These are phyloP conservation scores for Synanthedon andrenaeformis DNA, from an alignment of 2,888 invertebrate species.

Conservation along the genomic window DNA sequence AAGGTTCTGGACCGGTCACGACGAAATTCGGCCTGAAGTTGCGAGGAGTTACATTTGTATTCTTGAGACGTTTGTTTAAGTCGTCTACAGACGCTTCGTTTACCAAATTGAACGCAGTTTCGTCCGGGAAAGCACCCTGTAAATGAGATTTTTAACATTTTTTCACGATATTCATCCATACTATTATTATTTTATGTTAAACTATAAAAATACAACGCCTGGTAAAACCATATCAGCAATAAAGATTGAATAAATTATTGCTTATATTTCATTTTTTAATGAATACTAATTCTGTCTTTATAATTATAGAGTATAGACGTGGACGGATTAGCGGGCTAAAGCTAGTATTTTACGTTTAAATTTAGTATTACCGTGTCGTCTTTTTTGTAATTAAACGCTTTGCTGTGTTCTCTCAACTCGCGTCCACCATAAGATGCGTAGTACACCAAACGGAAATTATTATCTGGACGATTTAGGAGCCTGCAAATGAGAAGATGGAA, in stretches of 20 bases:
- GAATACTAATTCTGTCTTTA: too few relatives aligned
- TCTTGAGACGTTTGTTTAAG: conserved; percentile 70
- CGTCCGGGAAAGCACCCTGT: conserved; percentile 76
- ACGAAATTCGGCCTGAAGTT: conserved; percentile 80
- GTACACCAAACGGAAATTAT: conserved; percentile 70
- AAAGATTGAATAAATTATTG: too few relatives aligned
- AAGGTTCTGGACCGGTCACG: conserved; percentile 68
- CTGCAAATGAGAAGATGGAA: conserved; percentile 24
- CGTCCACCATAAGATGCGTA: conserved; percentile 60
- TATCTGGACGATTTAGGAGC: conserved; percentile 56
- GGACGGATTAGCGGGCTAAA: too few relatives aligned
- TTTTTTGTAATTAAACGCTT: conserved; percentile 27
- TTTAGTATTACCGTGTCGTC: conserved; percentile 38
- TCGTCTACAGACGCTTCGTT: conserved; percentile 76
- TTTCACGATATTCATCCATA: neutral
- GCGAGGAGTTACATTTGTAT: conserved; percentile 48
- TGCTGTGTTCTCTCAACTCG: conserved; percentile 11
- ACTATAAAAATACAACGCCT: too few relatives aligned
- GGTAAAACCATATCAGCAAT: too few relatives aligned
- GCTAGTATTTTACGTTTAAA: too few relatives aligned
- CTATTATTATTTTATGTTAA: neutral
- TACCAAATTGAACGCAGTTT: conserved; percentile 75
- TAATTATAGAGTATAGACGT: too few relatives aligned
- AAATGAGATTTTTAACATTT: conserved; percentile 7
- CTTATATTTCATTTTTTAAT: too few relatives aligned